These are phyloP conservation scores for Bombus impatiens DNA, from an alignment of 1,140 invertebrate genomes.

Conservation along the genomic window DNA sequence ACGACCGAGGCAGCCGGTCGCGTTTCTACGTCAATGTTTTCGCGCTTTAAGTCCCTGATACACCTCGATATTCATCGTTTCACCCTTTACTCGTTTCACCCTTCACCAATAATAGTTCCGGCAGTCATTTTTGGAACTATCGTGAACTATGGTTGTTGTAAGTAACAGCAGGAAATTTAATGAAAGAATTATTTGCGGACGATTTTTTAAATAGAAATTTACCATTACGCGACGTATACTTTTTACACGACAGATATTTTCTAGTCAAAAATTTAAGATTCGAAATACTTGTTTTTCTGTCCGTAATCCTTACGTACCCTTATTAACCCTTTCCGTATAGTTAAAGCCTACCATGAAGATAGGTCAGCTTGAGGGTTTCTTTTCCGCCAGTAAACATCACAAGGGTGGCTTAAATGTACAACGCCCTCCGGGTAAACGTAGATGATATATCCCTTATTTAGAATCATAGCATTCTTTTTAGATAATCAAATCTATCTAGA, in stretches of 20 bases:
- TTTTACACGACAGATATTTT: background rate
- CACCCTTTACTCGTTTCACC: background rate
- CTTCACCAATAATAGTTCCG: no score
- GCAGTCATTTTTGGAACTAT: background rate
- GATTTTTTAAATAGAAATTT: background rate
- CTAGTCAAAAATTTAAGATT: background rate
- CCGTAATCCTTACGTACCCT: background rate
- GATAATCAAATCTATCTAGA: background rate
- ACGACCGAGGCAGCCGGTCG: conserved; percentile 31
- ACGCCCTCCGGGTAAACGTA: background rate
- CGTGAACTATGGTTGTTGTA: background rate
- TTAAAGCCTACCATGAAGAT: conserved; percentile 9
- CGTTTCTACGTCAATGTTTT: background rate
- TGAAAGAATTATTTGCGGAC: background rate
- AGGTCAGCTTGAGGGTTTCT: background rate
- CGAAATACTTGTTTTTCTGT: no score
- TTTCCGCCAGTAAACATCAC: background rate
- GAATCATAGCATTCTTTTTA: background rate
- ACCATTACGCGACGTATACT: background rate
- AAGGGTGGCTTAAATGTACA: background rate
- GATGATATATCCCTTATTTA: background rate
- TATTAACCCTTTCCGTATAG: background rate
- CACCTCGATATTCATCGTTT: background rate
- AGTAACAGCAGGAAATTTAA: background rate
- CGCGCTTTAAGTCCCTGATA: background rate